A percentile compares a stretch with the other conserved stretches of the same genome.
Evolutionary conservation across 2,888 invertebrate genomes (phyloP).

Genomic region (Caenorhabditis afra): DNA sequence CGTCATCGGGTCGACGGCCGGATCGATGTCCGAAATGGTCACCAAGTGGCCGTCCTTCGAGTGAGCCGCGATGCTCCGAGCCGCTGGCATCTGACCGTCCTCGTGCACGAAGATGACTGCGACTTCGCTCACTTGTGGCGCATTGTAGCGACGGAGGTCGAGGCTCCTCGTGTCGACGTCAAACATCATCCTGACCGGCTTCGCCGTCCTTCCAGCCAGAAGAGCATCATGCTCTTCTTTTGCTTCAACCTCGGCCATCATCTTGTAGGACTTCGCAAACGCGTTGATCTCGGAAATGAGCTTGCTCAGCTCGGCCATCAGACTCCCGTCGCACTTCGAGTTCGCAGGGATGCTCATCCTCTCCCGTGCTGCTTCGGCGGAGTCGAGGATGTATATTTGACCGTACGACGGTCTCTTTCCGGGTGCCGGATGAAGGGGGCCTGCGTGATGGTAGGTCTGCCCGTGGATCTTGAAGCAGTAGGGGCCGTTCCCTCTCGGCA

Average conservation of each 20-base stretch:
- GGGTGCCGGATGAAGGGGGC: slow-evolving; percentile 25
- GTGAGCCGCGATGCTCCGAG: no score
- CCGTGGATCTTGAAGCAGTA: slow-evolving; percentile 56
- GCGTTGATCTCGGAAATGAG: slow-evolving; percentile 27
- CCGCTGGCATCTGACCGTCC: no score
- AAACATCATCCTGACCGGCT: neutral
- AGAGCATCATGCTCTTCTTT: slow-evolving; percentile 9
- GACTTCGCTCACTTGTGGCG: no score
- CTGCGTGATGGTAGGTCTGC: slow-evolving; percentile 26
- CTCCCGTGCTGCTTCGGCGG: slow-evolving; percentile 40
- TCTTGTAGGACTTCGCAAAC: slow-evolving; percentile 36
- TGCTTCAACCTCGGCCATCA: slow-evolving; percentile 22
- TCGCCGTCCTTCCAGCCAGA: neutral
- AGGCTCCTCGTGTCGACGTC: no score
- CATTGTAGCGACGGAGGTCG: no score
- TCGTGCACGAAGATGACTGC: slow-evolving; percentile 69
- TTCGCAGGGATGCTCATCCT: slow-evolving; percentile 37
- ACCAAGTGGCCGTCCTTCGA: no score
- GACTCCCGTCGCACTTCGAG: slow-evolving; percentile 12
- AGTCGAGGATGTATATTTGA: slow-evolving; percentile 8
- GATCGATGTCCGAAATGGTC: slow-evolving; percentile 75
- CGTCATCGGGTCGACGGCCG: slow-evolving; percentile 80
- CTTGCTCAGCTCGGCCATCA: slow-evolving; percentile 42
- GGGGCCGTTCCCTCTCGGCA: slow-evolving; percentile 51
- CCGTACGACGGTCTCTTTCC: slow-evolving; percentile 5